A percentile compares a stretch with the other conserved stretches of the same genome.
These are phyloP conservation scores for Gymnogyps californianus DNA, from an alignment of 2,113 vertebrate species.

Conservation along the genomic window DNA sequence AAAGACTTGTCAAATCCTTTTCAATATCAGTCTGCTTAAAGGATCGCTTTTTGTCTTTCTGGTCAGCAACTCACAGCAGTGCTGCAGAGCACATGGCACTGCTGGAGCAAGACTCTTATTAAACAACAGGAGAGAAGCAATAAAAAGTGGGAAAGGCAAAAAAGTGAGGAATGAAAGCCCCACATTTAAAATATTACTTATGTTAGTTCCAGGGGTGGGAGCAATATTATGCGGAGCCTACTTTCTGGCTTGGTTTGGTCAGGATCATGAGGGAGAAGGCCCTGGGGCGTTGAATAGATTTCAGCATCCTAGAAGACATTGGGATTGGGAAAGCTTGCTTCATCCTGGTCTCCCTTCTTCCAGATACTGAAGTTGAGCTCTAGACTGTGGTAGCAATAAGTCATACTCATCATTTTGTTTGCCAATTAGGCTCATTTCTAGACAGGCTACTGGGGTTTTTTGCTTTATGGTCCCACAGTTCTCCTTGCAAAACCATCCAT, in stretches of 20 bases:
- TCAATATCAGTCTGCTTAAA: not conserved
- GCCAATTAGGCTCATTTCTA: not conserved
- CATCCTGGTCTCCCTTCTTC: not conserved
- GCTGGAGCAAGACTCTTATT: not conserved
- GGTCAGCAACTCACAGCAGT: not conserved
- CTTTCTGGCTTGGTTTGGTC: not conserved
- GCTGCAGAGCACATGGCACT: rapidly evolving
- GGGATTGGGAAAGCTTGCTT: not conserved
- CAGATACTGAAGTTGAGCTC: not conserved
- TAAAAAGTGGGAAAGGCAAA: not conserved
- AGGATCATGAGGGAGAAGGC: not conserved
- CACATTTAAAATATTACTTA: not conserved
- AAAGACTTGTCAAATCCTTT: not conserved
- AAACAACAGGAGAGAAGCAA: not conserved
- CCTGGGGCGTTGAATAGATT: not conserved
- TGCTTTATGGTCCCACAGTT: not conserved
- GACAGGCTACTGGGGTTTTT: not conserved
- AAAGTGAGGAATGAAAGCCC: not conserved
- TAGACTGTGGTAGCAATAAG: not conserved
- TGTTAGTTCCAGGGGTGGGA: not conserved
- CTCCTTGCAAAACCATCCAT: not conserved
- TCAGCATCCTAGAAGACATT: not conserved
- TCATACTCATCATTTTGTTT: not conserved
- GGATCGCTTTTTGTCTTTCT: not conserved
- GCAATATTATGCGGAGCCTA: not conserved